Evolutionary conservation across 2,797 vertebrate species (phyloP), one percentile per base, ranked within the genome.

Genomic region (Simalia tracyae): DNA sequence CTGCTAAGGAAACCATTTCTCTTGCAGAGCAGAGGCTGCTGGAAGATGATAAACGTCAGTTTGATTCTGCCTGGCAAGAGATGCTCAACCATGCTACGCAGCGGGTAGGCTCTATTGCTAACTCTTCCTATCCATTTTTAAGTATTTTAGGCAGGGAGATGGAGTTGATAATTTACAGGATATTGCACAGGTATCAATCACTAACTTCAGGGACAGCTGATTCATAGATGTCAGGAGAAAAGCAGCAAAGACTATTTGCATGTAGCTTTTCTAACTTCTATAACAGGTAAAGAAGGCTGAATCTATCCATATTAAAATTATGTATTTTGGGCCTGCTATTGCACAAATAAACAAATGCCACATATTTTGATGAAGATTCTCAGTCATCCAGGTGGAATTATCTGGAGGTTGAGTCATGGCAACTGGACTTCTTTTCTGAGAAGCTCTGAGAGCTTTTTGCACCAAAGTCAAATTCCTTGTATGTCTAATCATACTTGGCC

Each of bases 21-120:
- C 98, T 99, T 60, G 99, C 99, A 0, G 99, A 99, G 95, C 98
- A 99, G 98, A 97, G 98, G 95, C 97, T 99, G 0, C 97, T 99
- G 95, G 99, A 99, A 96, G 99, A 99, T 85, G 98, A 99, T 97
- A 98, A 98, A 91, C 97, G 99, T 2, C 99, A 99, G 97, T 99
- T 99, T 86, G 99, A 99, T 96, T 99, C 99, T 0, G 99, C 99
- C 91, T 99, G 99, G 99, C 99, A 99, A 94, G 99, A 99, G 97
- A 99, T 99, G 99, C 98, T 99, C 94, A 99, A 99, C 95, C 99
- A 99, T 0, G 99, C 99, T 72, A 99, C 99, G 0, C 99, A 99
- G 97, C 97, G 98, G 98, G 99, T 99, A 97, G 97, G 96, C 22
- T 9, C 31, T 26, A 1, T 0, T 1, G 72, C 4, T 0, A 10